These are phyloP conservation scores for Pseudonaja textilis DNA, from an alignment of 2,113 vertebrate genomes.

Conservation along the genomic window DNA sequence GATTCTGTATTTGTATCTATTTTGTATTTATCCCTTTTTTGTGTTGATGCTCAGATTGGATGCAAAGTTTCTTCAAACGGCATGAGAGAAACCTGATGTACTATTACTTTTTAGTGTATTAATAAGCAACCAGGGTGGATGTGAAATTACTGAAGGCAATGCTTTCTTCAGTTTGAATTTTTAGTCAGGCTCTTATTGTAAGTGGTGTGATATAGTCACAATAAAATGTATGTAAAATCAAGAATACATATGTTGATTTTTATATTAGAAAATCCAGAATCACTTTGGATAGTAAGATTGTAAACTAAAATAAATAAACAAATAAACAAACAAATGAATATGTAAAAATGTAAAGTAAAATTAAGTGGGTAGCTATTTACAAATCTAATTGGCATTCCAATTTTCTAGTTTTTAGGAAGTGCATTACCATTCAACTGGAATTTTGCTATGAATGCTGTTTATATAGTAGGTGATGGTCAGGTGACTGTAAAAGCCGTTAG, in stretches of 20 bases:
- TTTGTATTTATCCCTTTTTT: constrained; percentile 24
- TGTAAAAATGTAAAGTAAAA: neutral
- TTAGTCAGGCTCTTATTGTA: neutral
- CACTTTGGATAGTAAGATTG: neutral
- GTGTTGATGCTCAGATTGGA: constrained; percentile 42
- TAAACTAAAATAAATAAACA: too few species aligned
- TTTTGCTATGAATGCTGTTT: constrained; percentile 4
- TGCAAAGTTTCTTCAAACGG: neutral
- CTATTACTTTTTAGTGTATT: constrained; percentile 14
- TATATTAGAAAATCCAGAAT: neutral
- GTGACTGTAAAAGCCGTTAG: neutral
- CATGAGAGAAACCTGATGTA: neutral
- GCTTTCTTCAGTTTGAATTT: neutral
- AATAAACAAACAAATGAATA: neutral
- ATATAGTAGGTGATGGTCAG: neutral
- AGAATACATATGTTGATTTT: neutral
- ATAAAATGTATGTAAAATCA: neutral
- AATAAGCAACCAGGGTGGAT: neutral
- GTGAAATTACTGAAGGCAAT: neutral
- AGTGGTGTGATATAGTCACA: neutral
- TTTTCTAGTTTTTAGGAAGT: neutral
- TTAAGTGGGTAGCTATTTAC: neutral
- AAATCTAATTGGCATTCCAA: neutral
- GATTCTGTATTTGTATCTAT: constrained; percentile 52
- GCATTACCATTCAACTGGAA: constrained; percentile 8